Conservation (phyloP, 2,797 vertebrate species). For the Miichthys miiuy region DNA sequence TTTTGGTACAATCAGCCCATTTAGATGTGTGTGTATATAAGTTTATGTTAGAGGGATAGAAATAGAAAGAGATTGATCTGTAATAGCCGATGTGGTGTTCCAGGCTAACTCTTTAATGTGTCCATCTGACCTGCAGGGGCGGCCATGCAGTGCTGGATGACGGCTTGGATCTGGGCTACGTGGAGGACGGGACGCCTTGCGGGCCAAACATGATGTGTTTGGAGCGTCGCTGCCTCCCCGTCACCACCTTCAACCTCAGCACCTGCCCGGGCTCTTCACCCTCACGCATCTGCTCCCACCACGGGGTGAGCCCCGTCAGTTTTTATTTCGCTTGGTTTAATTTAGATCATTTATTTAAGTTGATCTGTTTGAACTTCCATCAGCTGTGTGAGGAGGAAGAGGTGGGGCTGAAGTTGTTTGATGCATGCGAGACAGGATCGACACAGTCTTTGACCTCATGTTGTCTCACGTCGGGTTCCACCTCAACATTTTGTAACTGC, state of each 20-base stretch:
- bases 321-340: too few relatives aligned
- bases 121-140: constrained; percentile 80
- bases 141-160: constrained; percentile 95
- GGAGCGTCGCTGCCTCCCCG: constrained; percentile 92
- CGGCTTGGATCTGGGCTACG: constrained; percentile 93
- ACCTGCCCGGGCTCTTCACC: constrained; percentile 90
- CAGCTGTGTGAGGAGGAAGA: too few relatives aligned
- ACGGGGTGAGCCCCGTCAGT: constrained; percentile 87
- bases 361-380: too few relatives aligned
- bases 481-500: not conserved
- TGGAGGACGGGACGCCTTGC: constrained; percentile 95
- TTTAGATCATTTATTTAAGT: too few relatives aligned
- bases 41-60: not conserved
- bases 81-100: not conserved
- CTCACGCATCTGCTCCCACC: constrained; percentile 91
- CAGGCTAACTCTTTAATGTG: not conserved
- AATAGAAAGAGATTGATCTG: not conserved
- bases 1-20: not conserved
- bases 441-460: too few relatives aligned
- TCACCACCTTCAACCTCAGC: constrained; percentile 95
- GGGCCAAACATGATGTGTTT: constrained; percentile 98
- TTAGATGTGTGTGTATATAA: not conserved
- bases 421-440: too few relatives aligned
- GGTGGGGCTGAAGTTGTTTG: too few relatives aligned
- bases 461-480: not conserved